Percentiles rank a stretch among this genome's conserved stretches.
phyloP scores from a whole-genome alignment of 1,140 invertebrate genomes.

The Heterodera schachtii region DNA sequence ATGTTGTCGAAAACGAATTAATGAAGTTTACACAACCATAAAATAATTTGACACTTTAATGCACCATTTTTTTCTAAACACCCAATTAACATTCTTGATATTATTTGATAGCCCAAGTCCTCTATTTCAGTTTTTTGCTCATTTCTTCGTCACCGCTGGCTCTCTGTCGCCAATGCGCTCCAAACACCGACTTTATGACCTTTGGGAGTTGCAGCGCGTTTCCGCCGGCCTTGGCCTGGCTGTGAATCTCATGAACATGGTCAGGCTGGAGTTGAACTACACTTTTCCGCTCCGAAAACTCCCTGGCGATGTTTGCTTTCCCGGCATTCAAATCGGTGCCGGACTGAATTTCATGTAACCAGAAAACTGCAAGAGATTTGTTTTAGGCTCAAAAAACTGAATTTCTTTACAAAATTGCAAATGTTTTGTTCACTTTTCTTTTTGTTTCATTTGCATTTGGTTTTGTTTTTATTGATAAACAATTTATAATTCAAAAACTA shows the following conservation, averaged over 20 bases:
- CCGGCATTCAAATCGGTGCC: conserved; percentile 59
- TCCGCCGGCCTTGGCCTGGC: conserved; percentile 55
- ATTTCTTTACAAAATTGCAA: neutral
- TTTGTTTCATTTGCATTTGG: neutral
- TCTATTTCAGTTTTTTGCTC: conserved; percentile 53
- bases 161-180: conserved; percentile 50
- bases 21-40: no score
- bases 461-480: neutral
- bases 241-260: conserved; percentile 52
- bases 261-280: conserved; percentile 63
- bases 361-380: neutral
- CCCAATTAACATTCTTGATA: no score
- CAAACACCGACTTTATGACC: conserved; percentile 42
- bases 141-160: conserved; percentile 57
- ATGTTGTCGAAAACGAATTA: no score
- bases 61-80: no score
- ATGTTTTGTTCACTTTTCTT: neutral
- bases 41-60: no score
- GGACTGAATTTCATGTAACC: conserved; percentile 58
- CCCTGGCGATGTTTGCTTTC: conserved; percentile 43
- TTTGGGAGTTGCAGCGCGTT: conserved; percentile 49
- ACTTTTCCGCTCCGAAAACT: conserved; percentile 56
- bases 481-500: conserved; percentile 10
- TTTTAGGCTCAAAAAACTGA: conserved; percentile 4
- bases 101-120: no score